Evolutionary conservation across 2,888 invertebrate species (phyloP), one percentile per base, ranked within the genome.

Genomic region (Lasioglossum calceatum): DNA sequence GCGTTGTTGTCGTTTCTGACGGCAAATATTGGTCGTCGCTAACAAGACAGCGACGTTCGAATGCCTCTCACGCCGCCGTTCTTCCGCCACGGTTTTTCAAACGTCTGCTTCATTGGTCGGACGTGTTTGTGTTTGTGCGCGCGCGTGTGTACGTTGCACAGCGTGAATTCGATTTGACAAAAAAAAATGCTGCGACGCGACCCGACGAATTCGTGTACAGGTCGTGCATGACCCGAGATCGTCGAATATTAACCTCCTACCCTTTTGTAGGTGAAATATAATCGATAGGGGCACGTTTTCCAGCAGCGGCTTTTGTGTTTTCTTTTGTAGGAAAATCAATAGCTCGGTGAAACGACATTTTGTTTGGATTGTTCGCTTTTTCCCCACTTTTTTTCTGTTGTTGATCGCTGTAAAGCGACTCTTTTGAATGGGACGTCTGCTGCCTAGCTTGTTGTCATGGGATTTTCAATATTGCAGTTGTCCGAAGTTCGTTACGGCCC

Each of bases 21-120:
- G 58, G 74, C 73, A 86, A 86, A 86, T 87, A 87, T 87, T 80
- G 76, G 74, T 42, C 77, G 81, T 75, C 79, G 79, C 77, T 89
- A 89, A 88, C 90, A 89, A 89, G 89, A 75, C 85, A 71, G 72
- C 81, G 85, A 88, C 74, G 77, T 87, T 86, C 76, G 72, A 84
- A 76, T 70, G 70, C 44, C 80, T 54, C 27, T 50, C 78, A 67
- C 80, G 64, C 70, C 58, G 74, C 54, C 3, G 75, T 74, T 80
- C 84, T 78, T 85, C 67, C 61, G 73, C 27, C 82, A 77, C 76
- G 54, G 78, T 89, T 73, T 50, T 74, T 70, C 77, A 72, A 81
- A 67, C 54, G 54, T 47, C 54, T 47, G 36, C 67, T 81, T 44
- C 82, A 73, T 23, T 19, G 61, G 58, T 32, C 36, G 64, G 16